These are phyloP conservation scores for Zosterops pallidus DNA, from an alignment of 2,113 vertebrate species.

Conservation along the genomic window DNA sequence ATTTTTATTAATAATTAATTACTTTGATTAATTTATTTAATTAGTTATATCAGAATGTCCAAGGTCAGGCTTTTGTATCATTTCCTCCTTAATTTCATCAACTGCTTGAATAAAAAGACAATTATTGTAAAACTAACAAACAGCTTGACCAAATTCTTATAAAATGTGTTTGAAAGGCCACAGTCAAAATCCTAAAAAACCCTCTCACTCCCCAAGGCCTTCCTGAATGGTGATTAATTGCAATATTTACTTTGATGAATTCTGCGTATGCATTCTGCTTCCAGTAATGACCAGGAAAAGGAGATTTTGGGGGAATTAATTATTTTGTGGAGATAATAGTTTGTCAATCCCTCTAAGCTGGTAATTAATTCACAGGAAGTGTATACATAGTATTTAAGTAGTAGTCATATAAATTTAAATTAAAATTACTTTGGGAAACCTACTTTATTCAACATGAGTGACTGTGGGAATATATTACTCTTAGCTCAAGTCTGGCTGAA, in stretches of 20 bases:
- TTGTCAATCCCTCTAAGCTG: neutral
- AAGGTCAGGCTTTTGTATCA: neutral
- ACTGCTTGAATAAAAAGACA: neutral
- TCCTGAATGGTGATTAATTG: neutral
- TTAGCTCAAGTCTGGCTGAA: neutral
- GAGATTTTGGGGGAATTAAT: neutral
- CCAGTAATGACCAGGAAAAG: neutral
- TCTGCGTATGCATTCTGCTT: neutral
- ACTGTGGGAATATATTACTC: neutral
- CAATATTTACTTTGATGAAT: neutral
- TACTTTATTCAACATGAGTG: neutral
- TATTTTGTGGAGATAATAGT: neutral
- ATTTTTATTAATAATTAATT: too few species aligned
- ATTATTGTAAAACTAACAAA: neutral
- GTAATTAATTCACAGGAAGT: conserved; percentile 49
- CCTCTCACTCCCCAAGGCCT: neutral
- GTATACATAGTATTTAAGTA: neutral
- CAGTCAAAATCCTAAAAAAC: neutral
- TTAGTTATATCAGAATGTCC: neutral
- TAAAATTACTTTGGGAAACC: neutral
- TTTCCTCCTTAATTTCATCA: neutral
- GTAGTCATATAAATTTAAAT: neutral
- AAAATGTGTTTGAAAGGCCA: neutral
- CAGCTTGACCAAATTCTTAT: neutral
- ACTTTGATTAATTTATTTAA: neutral